phyloP scores from a whole-genome alignment of 2,113 vertebrate species.

The Himantopus leucocephalus region DNA sequence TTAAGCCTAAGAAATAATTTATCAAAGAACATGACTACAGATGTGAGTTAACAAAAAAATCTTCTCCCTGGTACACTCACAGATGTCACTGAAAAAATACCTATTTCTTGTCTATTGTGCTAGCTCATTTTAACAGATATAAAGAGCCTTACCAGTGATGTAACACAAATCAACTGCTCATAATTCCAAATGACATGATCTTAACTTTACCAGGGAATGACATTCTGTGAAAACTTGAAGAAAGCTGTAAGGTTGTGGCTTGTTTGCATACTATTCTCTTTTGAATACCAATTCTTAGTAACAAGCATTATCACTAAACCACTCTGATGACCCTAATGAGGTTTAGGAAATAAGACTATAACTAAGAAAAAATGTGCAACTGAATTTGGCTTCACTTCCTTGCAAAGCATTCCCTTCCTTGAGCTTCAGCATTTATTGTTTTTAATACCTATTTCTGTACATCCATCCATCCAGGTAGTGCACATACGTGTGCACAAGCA shows the following conservation, averaged over 20 bases:
- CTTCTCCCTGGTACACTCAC: neutral
- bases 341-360: neutral
- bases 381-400: neutral
- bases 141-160: neutral
- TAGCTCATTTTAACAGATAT: neutral
- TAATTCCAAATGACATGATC: neutral
- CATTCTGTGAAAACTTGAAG: neutral
- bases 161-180: neutral
- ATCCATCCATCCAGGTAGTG: neutral
- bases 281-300: neutral
- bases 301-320: neutral
- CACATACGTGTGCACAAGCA: neutral
- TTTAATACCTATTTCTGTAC: neutral
- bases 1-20: neutral
- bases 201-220: neutral
- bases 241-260: neutral
- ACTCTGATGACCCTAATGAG: rapidly evolving
- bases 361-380: neutral
- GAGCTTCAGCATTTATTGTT: neutral
- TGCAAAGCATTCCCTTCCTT: neutral
- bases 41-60: neutral
- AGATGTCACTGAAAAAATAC: neutral
- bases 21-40: neutral
- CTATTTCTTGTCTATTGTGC: neutral
- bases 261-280: neutral